Conservation (phyloP, 2,797 vertebrate genomes). For the Anableps anableps region DNA sequence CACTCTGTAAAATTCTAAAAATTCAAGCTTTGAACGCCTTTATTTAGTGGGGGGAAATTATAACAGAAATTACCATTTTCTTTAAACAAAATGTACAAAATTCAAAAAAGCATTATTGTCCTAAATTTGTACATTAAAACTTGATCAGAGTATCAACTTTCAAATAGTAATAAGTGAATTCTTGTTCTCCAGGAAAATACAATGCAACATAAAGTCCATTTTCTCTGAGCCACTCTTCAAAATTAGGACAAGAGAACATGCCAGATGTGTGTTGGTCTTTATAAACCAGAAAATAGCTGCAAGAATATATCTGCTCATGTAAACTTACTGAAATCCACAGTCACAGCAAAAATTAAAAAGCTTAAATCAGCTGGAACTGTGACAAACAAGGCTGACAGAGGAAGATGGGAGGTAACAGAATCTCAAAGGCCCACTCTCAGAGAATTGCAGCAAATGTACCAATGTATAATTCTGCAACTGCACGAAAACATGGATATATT, state of each 20-base stretch:
- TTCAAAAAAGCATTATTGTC: not conserved
- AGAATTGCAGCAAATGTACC: not conserved
- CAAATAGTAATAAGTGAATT: not conserved
- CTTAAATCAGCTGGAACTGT: not conserved
- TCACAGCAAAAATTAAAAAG: not conserved
- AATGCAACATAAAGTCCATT: not conserved
- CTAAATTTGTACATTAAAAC: not conserved
- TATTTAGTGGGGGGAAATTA: not conserved
- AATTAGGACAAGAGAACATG: not conserved
- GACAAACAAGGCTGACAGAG: not conserved
- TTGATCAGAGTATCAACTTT: not conserved
- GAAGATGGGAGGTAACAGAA: not conserved
- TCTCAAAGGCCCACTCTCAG: not conserved
- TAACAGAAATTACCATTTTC: too few species aligned
- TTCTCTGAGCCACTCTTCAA: not conserved
- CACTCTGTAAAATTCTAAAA: too few species aligned
- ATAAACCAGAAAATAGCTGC: not conserved
- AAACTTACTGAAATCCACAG: not conserved
- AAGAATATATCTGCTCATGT: not conserved
- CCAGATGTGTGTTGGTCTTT: not conserved
- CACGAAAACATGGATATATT: not conserved
- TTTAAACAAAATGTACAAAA: not conserved
- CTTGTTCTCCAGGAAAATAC: not conserved
- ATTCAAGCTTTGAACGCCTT: not conserved
- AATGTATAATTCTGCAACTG: not conserved